A percentile compares a stretch with the other conserved stretches of the same genome.
These are phyloP conservation scores for Piaya cayana DNA, from an alignment of 2,113 vertebrate genomes.

Conservation along the genomic window DNA sequence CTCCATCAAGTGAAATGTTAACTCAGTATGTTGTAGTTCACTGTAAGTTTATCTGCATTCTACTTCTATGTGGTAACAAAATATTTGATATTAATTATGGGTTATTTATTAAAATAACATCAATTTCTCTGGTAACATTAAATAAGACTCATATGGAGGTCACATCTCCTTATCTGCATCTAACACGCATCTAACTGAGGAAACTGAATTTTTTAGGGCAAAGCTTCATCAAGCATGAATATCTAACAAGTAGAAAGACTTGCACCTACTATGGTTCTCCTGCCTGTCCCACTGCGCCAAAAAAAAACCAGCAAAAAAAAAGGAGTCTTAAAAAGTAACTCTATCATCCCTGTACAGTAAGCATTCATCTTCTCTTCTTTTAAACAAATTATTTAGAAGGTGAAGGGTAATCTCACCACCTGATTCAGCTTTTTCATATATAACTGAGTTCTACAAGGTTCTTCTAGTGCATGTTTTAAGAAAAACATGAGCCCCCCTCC, in stretches of 20 bases:
- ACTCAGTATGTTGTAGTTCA: not conserved
- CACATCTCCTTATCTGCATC: not conserved
- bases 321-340: not conserved
- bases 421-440: not conserved
- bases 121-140: not conserved
- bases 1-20: not conserved
- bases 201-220: not conserved
- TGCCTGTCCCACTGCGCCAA: not conserved
- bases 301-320: not conserved
- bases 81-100: not conserved
- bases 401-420: not conserved
- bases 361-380: not conserved
- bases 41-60: not conserved
- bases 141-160: not conserved
- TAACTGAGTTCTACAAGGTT: not conserved
- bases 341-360: not conserved
- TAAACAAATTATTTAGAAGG: not conserved
- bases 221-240: not conserved
- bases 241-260: not conserved
- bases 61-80: not conserved
- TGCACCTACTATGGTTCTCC: not conserved
- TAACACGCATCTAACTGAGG: not conserved
- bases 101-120: not conserved
- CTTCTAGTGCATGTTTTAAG: not conserved
- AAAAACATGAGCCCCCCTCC: not conserved